A percentile compares a stretch with the other conserved stretches of the same genome.
phyloP scores from a whole-genome alignment of 2,888 invertebrate genomes.

The Noctuana brunneofusca region DNA sequence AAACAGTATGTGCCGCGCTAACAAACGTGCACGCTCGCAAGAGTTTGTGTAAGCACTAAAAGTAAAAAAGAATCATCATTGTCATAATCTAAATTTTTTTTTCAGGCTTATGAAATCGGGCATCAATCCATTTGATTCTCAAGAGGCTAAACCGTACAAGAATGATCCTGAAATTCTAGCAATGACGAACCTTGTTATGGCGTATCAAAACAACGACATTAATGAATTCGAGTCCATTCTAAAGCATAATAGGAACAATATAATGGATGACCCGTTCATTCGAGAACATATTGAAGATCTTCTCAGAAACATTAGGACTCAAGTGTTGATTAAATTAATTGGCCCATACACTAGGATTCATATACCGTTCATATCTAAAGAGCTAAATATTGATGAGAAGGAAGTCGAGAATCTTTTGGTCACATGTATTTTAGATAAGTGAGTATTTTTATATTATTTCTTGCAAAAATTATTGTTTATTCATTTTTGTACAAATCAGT shows the following conservation, averaged over 20 bases:
- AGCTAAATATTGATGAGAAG: conserved; percentile 94
- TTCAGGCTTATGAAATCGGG: conserved; percentile 98
- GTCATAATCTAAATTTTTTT: too few species aligned
- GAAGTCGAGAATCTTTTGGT: conserved; percentile 98
- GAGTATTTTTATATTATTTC: conserved; percentile 61
- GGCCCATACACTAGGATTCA: conserved; percentile 99
- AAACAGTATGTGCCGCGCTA: too few species aligned
- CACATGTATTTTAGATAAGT: conserved; percentile 98
- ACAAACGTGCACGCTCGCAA: too few species aligned
- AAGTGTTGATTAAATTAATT: conserved; percentile 98
- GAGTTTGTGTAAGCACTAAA: too few species aligned
- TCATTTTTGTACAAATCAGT: too few species aligned
- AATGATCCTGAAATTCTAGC: conserved; percentile 99
- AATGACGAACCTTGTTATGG: conserved; percentile 98
- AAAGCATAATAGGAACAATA: conserved; percentile 93
- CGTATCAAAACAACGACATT: conserved; percentile 99
- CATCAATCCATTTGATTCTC: conserved; percentile 99
- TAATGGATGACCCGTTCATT: conserved; percentile 99
- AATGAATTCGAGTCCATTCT: conserved; percentile 98
- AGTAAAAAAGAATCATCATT: too few species aligned
- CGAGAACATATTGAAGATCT: conserved; percentile 99
- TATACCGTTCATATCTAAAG: conserved; percentile 98
- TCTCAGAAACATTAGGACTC: conserved; percentile 96
- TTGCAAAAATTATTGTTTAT: not conserved
- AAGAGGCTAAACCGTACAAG: conserved; percentile 99